These are phyloP conservation scores for Eubasilissa regina DNA, from an alignment of 1,140 invertebrate genomes.

Conservation along the genomic window DNA sequence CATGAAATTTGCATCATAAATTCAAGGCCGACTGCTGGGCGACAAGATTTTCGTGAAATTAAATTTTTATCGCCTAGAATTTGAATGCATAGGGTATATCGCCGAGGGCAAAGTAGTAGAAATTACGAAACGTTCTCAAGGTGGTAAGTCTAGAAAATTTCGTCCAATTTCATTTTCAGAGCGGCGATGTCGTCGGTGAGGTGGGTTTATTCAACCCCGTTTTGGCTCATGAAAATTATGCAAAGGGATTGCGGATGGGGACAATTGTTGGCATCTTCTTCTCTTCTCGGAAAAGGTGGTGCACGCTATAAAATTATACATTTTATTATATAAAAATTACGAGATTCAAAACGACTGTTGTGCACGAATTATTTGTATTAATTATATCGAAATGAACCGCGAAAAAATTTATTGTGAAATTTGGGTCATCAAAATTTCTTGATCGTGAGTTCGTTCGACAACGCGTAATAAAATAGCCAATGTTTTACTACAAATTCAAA, in stretches of 20 bases:
- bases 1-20: no score
- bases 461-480: no score
- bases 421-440: no score
- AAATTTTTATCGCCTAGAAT: not conserved
- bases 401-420: no score
- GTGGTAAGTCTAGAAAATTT: not conserved
- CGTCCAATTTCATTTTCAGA: not conserved
- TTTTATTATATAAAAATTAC: no score
- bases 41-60: no score
- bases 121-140: conserved; percentile 19
- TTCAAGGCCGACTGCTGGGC: no score
- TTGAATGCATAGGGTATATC: not conserved
- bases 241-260: not conserved
- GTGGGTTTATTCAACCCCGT: not conserved
- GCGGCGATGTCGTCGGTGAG: not conserved
- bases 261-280: not conserved
- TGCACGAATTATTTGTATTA: no score
- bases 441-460: no score
- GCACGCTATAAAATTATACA: not conserved
- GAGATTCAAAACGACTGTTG: no score
- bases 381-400: no score
- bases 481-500: no score
- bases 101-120: not conserved
- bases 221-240: not conserved
- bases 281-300: conserved; percentile 1